Base-by-base conservation (phyloP, 2,797 vertebrate genomes). In the Channa striata region DNA sequence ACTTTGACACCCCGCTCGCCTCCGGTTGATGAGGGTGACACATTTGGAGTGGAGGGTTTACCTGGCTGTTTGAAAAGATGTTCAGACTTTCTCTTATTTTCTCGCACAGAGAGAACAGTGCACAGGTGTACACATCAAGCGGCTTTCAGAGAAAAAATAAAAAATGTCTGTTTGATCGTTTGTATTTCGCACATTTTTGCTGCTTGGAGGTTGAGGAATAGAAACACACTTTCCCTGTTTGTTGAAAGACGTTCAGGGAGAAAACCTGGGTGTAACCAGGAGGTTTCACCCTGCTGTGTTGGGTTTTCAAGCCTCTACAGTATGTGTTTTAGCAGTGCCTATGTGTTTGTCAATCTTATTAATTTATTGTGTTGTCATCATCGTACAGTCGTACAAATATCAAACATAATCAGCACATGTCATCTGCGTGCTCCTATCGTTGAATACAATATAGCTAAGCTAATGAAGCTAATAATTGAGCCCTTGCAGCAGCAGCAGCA, bases 1-100 rank as follows among this genome's bases (percentile, higher is more conserved):
- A 34, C 54, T 73, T 73, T 39, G 19, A 61, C 65, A 59, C 65
- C n/a, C 14, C 0, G 71, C 78, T 68, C 25, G 16, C 73, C 78
- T 73, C 53, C 50, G 19, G 53, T 39, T 68, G 81, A 84, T 62
- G 74, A 61, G 65, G 63, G 68, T 56, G 84, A 83, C 81, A 78
- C 58, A 39, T 69, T 54, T 42, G 68, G 54, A 81, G 56, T 43
- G 66, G 53, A 78, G 46, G 71, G 23, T 81, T 87, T 74, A 64
- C 66, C 59, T 46, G 49, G 4, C 19, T 54, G 68, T 80, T 80
- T 79, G 52, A 81, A 75, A 83, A 59, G 34, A 19, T 36, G 68
- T 65, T 80, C 51, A 56, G 59, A 74, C 46, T 51, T 56, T 57
- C 14, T 44, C 39, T 57, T 52, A 8, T 62, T 76, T 68, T 57